These are phyloP conservation scores for Mus pahari DNA, from an alignment of 2,113 vertebrate genomes.

Conservation along the genomic window DNA sequence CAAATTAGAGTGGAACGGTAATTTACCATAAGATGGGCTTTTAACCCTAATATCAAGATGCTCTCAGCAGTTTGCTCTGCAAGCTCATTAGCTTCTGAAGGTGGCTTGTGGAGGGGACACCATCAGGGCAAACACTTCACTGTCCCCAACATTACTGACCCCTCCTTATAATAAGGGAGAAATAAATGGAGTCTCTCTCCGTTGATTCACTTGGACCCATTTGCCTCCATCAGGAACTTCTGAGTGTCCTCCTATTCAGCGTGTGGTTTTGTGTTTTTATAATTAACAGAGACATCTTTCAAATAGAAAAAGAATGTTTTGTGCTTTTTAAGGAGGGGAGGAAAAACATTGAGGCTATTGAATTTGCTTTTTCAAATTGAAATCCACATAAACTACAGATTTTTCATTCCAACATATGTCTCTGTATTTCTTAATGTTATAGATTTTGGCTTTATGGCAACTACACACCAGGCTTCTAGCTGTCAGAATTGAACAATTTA, in stretches of 20 bases:
- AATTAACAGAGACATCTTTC: constrained; percentile 67
- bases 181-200: constrained; percentile 37
- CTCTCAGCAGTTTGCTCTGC: constrained; percentile 27
- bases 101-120: constrained; percentile 32
- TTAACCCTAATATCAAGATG: constrained; percentile 75
- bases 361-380: constrained; percentile 60
- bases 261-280: constrained; percentile 38
- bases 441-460: constrained; percentile 53
- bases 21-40: constrained; percentile 80
- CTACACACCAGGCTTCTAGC: not conserved
- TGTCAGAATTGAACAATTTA: constrained; percentile 62
- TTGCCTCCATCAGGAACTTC: constrained; percentile 49
- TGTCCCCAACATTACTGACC: constrained; percentile 58
- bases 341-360: not conserved
- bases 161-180: constrained; percentile 55
- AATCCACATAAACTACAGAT: not conserved
- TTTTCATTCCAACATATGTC: constrained; percentile 48
- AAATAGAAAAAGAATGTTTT: constrained; percentile 38
- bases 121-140: constrained; percentile 58
- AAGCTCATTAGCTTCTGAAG: constrained; percentile 77
- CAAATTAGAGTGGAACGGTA: constrained; percentile 78
- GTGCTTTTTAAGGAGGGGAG: not conserved
- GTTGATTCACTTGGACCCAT: constrained; percentile 35
- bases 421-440: constrained; percentile 37
- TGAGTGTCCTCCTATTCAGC: not conserved